phyloP scores from a whole-genome alignment of 2,888 invertebrate genomes.

The Oscheius sp. region DNA sequence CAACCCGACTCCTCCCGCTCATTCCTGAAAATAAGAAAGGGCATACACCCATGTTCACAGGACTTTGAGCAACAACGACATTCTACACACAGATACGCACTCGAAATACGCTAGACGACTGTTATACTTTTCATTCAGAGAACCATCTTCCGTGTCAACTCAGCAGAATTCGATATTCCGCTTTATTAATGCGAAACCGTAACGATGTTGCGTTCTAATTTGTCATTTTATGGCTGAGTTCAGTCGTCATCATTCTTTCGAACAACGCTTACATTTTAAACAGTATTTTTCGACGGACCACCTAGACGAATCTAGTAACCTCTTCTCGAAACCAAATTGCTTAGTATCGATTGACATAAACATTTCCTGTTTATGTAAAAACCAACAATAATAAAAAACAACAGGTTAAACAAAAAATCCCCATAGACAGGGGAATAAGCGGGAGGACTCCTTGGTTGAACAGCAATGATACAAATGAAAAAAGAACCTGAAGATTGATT shows the following conservation, averaged over 20 bases:
- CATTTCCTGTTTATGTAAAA: slow-evolving; percentile 33
- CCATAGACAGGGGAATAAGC: neutral
- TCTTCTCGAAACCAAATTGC: neutral
- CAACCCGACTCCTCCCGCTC: slow-evolving; percentile 23
- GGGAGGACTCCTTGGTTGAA: slow-evolving; percentile 3
- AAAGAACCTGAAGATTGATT: slow-evolving; percentile 8
- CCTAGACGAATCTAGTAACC: neutral
- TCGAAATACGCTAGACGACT: neutral
- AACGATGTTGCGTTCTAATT: too few relatives aligned
- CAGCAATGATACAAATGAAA: neutral
- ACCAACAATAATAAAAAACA: slow-evolving; percentile 25
- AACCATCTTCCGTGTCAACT: neutral
- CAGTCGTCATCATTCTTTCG: neutral
- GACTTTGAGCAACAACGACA: neutral
- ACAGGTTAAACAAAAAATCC: slow-evolving; percentile 9
- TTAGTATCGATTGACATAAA: slow-evolving; percentile 19
- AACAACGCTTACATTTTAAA: too few relatives aligned
- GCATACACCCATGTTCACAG: neutral
- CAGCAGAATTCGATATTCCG: too few relatives aligned
- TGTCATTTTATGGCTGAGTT: neutral
- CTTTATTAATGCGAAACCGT: too few relatives aligned
- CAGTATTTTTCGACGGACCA: too few relatives aligned
- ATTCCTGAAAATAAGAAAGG: slow-evolving; percentile 11
- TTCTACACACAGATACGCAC: neutral
- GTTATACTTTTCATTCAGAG: neutral